Evolutionary conservation across 2,113 vertebrate species (phyloP), one percentile per base, ranked within the genome.

Genomic region (Penelope pileata): DNA sequence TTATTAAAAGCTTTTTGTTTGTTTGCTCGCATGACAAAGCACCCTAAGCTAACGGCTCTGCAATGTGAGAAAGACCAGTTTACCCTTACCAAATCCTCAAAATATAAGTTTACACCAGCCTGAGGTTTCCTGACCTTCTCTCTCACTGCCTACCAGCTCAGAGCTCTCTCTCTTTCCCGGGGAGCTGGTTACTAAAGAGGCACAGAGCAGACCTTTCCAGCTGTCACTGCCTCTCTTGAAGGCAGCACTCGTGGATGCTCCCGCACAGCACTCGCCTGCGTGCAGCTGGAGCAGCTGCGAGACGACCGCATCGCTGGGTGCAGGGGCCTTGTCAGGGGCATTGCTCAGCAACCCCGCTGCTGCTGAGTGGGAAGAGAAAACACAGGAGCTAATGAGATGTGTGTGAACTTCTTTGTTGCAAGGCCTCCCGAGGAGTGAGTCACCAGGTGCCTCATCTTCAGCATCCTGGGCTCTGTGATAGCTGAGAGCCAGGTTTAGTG

Each of bases 1-100:
- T 93, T 89, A 75, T 87, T 89, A 87, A 87, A 91, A 92, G 56
- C 43, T 92, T 42, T 73, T 75, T 50, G 42, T 92, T 97, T 96
- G 45, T 70, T 62, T 64, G 48, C 92, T 88, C 94, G 78, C 43
- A n/a, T 91, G 95, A 76, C 40, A 93, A 81, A 92, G 40, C 80
- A 54, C 48, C 78, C 27, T 73, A 69, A 88, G 42, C 26, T 54
- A 51, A 26, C 80, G 38, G 29, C 36, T 94, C 79, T 76, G 74
- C 85, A 81, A 9, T 0, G 12, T n/a, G 34, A 76, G 66, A 42
- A 69, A 72, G 38, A 51, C 24, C 34, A 69, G 17, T 16, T 67
- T 69, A 24, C 58, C 22, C 24, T 50, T n/a, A 13, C 26, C 27
- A 83, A 74, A 74, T 21, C 47, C n/a, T 90, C 83, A 82, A 54